Percentiles rank a stretch among this genome's conserved stretches.
Evolutionary conservation across 1,140 invertebrate species (phyloP).

Genomic region (Bursaphelenchus mucronatus): DNA sequence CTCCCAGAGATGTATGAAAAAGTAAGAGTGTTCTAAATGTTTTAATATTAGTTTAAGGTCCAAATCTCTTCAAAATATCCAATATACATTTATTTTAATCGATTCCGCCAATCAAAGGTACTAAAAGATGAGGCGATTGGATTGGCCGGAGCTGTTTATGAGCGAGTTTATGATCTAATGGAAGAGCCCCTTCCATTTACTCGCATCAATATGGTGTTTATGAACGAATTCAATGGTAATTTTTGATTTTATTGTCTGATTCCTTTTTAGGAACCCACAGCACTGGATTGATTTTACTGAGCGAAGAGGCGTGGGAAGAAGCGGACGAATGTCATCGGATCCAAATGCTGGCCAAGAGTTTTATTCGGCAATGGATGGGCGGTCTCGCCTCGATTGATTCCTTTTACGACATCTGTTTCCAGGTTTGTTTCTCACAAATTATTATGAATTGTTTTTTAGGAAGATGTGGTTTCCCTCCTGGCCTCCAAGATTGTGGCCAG

Average conservation of each 20-base stretch:
- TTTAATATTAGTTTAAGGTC: slow-evolving; percentile 1
- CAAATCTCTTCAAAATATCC: slow-evolving; percentile 11
- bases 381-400: slow-evolving; percentile 32
- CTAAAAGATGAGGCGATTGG: slow-evolving; percentile 29
- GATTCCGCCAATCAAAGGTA: slow-evolving; percentile 20
- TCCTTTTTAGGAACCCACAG: slow-evolving; percentile 32
- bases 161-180: slow-evolving; percentile 21
- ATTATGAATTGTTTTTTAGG: slow-evolving; percentile 33
- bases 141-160: slow-evolving; percentile 21
- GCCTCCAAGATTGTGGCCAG: slow-evolving; percentile 33
- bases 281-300: slow-evolving; percentile 32
- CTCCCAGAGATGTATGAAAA: slow-evolving; percentile 37
- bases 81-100: slow-evolving; percentile 31
- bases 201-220: slow-evolving; percentile 23
- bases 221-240: slow-evolving; percentile 22
- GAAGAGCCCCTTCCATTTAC: slow-evolving; percentile 38
- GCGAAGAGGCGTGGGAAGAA: slow-evolving; percentile 33
- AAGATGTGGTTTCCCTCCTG: slow-evolving; percentile 38
- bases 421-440: slow-evolving; percentile 9
- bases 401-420: slow-evolving; percentile 2
- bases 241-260: background rate
- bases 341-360: slow-evolving; percentile 34
- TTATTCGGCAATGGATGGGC: slow-evolving; percentile 43
- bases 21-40: slow-evolving; percentile 18
- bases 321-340: slow-evolving; percentile 42